These are phyloP conservation scores for Eucera pruinosa DNA, from an alignment of 2,888 invertebrate genomes.

Conservation along the genomic window DNA sequence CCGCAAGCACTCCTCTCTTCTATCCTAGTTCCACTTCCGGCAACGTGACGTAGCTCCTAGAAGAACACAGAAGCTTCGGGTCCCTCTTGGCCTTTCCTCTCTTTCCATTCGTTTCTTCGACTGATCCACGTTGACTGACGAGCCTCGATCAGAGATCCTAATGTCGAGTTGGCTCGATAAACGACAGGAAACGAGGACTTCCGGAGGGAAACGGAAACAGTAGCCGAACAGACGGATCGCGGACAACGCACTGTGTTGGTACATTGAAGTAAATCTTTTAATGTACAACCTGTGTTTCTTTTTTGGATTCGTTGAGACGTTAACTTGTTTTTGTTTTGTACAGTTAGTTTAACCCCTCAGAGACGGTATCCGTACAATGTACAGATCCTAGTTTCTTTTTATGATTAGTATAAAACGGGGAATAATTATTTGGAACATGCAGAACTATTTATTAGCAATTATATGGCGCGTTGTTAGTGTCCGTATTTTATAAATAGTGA, in stretches of 20 bases:
- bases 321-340: too few relatives aligned
- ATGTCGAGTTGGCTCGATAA: conserved; percentile 8
- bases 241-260: background rate
- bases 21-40: conserved; percentile 52
- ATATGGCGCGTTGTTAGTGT: too few relatives aligned
- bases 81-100: conserved; percentile 23
- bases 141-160: conserved; percentile 42
- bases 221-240: background rate
- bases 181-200: conserved; percentile 15
- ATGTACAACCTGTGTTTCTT: background rate
- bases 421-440: too few relatives aligned
- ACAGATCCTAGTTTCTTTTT: too few relatives aligned
- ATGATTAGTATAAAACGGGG: too few relatives aligned
- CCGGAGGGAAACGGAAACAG: conserved; percentile 1
- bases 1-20: conserved; percentile 60
- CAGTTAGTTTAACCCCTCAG: too few relatives aligned
- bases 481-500: too few relatives aligned
- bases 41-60: conserved; percentile 21
- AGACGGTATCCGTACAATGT: too few relatives aligned
- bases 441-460: too few relatives aligned
- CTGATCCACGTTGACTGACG: conserved; percentile 54
- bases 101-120: conserved; percentile 27
- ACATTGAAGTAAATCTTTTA: background rate
- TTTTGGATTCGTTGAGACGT: too few relatives aligned
- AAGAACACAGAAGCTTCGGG: conserved; percentile 10